Conservation (phyloP, 2,797 vertebrate genomes). For the Lagodon rhomboides region DNA sequence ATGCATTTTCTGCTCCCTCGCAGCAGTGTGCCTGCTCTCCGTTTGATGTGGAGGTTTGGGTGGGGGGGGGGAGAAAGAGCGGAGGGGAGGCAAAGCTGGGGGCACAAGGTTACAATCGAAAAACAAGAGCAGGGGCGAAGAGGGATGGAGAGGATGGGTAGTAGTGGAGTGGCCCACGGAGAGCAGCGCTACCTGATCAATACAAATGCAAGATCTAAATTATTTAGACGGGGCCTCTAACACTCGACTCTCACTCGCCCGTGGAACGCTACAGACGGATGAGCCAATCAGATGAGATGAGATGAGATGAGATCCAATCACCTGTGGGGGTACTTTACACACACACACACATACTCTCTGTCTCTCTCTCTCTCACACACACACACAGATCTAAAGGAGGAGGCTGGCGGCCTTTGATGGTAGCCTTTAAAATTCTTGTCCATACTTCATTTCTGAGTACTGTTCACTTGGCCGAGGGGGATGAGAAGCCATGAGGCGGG, state of each 20-base stretch:
- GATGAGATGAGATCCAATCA: slow-evolving; percentile 80
- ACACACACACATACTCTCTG: slow-evolving; percentile 30
- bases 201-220: slow-evolving; percentile 86
- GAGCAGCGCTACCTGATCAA: slow-evolving; percentile 78
- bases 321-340: slow-evolving; percentile 73
- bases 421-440: slow-evolving; percentile 86
- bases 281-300: slow-evolving; percentile 77
- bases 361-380: slow-evolving; percentile 27
- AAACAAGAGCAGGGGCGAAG: slow-evolving; percentile 53
- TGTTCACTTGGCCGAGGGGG: slow-evolving; percentile 66
- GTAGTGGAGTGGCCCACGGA: slow-evolving; percentile 63
- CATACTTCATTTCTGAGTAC: slow-evolving; percentile 79
- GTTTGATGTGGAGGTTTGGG: slow-evolving; percentile 69
- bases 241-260: slow-evolving; percentile 59
- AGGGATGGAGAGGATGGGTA: slow-evolving; percentile 58
- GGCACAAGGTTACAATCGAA: slow-evolving; percentile 73
- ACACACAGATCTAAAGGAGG: slow-evolving; percentile 62
- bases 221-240: slow-evolving; percentile 82
- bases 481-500: slow-evolving; percentile 64
- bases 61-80: slow-evolving; percentile 17
- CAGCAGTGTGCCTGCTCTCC: slow-evolving; percentile 58
- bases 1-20: slow-evolving; percentile 64
- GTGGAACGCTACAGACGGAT: slow-evolving; percentile 71
- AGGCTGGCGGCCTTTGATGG: slow-evolving; percentile 81
- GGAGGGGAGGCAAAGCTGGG: slow-evolving; percentile 56